Conservation (phyloP, 2,888 invertebrate species). For the Rugalucina vietnamica region DNA sequence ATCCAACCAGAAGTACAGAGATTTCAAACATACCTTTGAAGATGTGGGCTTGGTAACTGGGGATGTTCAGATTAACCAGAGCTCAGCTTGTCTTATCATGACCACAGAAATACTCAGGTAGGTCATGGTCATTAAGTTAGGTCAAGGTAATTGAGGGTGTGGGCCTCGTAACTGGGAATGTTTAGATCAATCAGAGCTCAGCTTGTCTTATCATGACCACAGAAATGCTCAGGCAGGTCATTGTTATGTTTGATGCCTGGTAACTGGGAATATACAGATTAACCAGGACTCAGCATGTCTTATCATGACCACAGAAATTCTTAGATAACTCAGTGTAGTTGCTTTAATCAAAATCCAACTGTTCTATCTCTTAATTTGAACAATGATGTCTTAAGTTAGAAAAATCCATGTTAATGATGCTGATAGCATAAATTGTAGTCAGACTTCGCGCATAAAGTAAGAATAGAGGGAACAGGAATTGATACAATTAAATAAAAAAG, state of each 20-base stretch:
- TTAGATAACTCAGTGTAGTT: too few relatives aligned
- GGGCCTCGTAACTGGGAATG: slow-evolving; percentile 87
- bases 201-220: slow-evolving; percentile 99
- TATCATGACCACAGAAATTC: slow-evolving; percentile 99
- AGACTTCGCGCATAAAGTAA: too few relatives aligned
- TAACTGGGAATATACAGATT: slow-evolving; percentile 93
- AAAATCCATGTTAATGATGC: too few relatives aligned
- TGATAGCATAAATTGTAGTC: too few relatives aligned
- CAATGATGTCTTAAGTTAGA: too few relatives aligned
- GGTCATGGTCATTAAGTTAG: too few relatives aligned
- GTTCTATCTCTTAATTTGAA: too few relatives aligned
- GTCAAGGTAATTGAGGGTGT: too few relatives aligned
- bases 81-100: slow-evolving; percentile 98
- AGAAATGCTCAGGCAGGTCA: slow-evolving; percentile 94
- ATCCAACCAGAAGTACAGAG: slow-evolving; percentile 99
- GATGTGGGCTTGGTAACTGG: slow-evolving; percentile 84
- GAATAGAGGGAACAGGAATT: too few relatives aligned
- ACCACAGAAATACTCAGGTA: slow-evolving; percentile 97
- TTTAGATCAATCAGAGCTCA: slow-evolving; percentile 97
- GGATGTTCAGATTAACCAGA: slow-evolving; percentile 97
- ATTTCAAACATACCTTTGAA: slow-evolving; percentile 94
- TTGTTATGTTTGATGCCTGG: slow-evolving; percentile 83
- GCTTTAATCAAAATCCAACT: too few relatives aligned
- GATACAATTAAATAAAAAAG: too few relatives aligned
- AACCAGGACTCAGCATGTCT: slow-evolving; percentile 96